A percentile compares a stretch with the other conserved stretches of the same genome.
phyloP scores from a whole-genome alignment of 2,797 vertebrate genomes.

The Loriculus beryllinus region DNA sequence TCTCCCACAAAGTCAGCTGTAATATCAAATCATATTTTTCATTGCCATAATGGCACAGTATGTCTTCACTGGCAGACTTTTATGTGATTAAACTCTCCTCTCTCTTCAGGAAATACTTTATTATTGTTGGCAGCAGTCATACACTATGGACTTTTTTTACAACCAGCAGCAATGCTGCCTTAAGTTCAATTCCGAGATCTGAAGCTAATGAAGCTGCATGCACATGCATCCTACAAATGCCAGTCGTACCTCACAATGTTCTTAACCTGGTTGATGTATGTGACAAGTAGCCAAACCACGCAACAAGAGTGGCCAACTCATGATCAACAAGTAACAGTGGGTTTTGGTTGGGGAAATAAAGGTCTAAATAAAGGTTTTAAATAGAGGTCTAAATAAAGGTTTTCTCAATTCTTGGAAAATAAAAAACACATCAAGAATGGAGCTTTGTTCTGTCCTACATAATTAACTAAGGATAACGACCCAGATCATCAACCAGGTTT shows the following conservation, averaged over 20 bases:
- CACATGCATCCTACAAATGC: background rate
- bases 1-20: background rate
- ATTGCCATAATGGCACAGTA: background rate
- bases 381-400: background rate
- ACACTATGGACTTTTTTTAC: background rate
- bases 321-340: background rate
- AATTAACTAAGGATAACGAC: background rate
- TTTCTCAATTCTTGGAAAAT: background rate
- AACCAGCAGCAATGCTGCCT: background rate
- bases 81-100: conserved; percentile 13
- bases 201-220: background rate
- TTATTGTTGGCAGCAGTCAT: conserved; percentile 32
- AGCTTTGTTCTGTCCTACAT: background rate
- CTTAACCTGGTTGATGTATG: background rate
- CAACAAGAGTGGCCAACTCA: background rate
- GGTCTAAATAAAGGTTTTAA: background rate
- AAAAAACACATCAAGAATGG: background rate
- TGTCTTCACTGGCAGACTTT: background rate
- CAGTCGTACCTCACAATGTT: background rate
- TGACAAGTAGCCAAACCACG: background rate
- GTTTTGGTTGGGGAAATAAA: background rate
- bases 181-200: conserved; percentile 7
- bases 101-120: background rate
- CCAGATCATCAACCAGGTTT: background rate
- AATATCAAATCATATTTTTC: conserved; percentile 16